Percentiles rank a stretch among this genome's conserved stretches.
phyloP scores from a whole-genome alignment of 2,797 vertebrate genomes.

The Pseudocheirus occidentalis region DNA sequence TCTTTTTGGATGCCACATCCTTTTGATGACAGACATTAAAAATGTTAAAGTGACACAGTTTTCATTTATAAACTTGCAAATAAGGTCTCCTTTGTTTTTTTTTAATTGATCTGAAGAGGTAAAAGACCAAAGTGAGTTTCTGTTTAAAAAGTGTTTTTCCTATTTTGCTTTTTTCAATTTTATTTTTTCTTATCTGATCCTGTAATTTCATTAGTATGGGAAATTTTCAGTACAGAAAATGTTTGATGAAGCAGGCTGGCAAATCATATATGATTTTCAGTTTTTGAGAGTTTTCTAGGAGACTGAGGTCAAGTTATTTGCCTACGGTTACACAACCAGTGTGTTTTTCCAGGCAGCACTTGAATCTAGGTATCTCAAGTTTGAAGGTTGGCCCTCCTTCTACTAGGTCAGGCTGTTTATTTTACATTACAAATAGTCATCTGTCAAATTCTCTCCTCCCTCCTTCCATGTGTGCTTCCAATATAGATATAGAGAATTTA shows the following conservation, averaged over 20 bases:
- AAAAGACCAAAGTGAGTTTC: neutral
- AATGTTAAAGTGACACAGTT: neutral
- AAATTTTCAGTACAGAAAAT: neutral
- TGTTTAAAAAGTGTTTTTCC: neutral
- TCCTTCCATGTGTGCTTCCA: neutral
- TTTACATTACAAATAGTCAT: neutral
- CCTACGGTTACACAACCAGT: neutral
- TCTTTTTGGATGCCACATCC: neutral
- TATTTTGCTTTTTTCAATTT: neutral
- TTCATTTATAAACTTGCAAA: neutral
- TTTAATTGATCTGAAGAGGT: neutral
- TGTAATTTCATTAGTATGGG: neutral
- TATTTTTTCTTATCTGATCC: neutral
- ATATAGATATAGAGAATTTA: neutral
- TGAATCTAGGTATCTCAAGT: neutral
- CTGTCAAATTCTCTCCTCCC: neutral
- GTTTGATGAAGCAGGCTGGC: neutral
- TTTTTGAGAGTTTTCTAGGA: neutral
- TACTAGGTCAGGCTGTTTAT: neutral
- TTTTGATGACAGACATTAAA: neutral
- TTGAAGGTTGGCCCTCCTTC: neutral
- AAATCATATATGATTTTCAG: neutral
- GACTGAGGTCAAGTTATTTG: neutral
- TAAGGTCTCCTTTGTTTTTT: neutral
- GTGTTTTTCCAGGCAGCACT: neutral